Evolutionary conservation across 2,797 vertebrate genomes (phyloP).

Genomic region (Pseudochaenichthys georgianus): DNA sequence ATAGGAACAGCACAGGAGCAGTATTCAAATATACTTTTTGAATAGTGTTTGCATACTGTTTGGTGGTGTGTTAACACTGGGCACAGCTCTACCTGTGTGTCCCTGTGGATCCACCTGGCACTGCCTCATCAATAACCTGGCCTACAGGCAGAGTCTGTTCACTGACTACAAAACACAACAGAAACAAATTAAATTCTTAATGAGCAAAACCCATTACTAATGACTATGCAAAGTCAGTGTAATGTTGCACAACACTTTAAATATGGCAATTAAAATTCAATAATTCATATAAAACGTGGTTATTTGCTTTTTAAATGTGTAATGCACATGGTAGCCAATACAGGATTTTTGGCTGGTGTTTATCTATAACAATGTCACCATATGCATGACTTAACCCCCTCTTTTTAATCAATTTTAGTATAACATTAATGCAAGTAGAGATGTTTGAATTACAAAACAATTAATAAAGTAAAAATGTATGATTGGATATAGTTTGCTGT

Average conservation of each 20-base stretch:
- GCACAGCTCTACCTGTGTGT: slow-evolving; percentile 61
- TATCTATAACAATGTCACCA: background rate
- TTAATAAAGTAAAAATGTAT: too few species aligned
- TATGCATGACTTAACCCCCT: too few species aligned
- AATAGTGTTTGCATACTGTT: slow-evolving; percentile 32
- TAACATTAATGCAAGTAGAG: background rate
- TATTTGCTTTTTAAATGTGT: background rate
- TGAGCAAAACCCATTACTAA: slow-evolving; percentile 62
- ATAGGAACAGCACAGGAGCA: background rate
- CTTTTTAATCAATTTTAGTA: background rate
- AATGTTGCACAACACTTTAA: slow-evolving; percentile 48
- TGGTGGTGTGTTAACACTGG: slow-evolving; percentile 53
- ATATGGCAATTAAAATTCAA: slow-evolving; percentile 36
- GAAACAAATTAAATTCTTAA: slow-evolving; percentile 66
- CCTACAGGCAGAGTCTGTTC: slow-evolving; percentile 58
- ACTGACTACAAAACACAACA: slow-evolving; percentile 55
- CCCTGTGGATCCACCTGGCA: slow-evolving; percentile 66
- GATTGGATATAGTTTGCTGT: too few species aligned
- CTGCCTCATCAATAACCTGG: slow-evolving; percentile 73
- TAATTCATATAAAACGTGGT: slow-evolving; percentile 19
- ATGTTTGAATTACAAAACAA: background rate
- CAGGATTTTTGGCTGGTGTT: background rate
- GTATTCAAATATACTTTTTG: slow-evolving; percentile 7
- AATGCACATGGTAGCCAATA: background rate
- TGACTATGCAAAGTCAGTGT: slow-evolving; percentile 55